These are phyloP conservation scores for Novumbra hubbsi DNA, from an alignment of 2,797 vertebrate species.

Conservation along the genomic window DNA sequence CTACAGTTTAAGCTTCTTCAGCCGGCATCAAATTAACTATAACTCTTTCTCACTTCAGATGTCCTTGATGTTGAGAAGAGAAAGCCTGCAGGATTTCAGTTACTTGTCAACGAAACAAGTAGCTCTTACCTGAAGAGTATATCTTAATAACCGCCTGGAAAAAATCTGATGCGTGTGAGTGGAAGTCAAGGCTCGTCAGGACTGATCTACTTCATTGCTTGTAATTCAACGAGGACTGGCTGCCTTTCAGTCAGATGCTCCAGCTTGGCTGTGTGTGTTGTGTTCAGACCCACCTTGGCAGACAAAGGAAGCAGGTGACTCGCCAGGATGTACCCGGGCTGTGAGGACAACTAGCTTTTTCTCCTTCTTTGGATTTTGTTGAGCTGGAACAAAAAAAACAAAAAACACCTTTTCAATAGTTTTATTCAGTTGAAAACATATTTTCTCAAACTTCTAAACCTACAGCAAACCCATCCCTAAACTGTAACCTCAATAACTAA, in stretches of 20 bases:
- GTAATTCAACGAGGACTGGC: not conserved
- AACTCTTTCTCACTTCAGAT: not conserved
- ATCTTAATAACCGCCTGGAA: not conserved
- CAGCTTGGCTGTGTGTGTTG: not conserved
- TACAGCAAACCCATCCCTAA: too few species aligned
- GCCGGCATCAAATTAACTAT: constrained; percentile 2
- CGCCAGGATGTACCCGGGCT: constrained; percentile 91
- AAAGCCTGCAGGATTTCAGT: constrained; percentile 8
- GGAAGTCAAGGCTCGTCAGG: not conserved
- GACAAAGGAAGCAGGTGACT: constrained; percentile 96
- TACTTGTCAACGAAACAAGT: constrained; percentile 21
- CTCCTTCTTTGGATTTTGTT: constrained; percentile 78
- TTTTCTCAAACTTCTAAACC: too few species aligned
- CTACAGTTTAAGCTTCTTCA: not conserved
- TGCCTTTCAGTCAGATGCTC: not conserved
- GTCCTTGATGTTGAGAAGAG: constrained; percentile 5
- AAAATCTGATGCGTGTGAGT: not conserved
- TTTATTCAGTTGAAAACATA: too few species aligned
- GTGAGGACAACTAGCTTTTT: constrained; percentile 94
- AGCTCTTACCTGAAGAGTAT: constrained; percentile 10
- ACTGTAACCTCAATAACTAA: too few species aligned
- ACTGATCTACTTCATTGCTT: not conserved
- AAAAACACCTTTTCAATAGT: constrained; percentile 19
- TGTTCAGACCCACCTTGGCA: constrained; percentile 88
- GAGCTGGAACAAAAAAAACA: constrained; percentile 65